Evolutionary conservation across 2,113 vertebrate genomes (phyloP).

Genomic region (Gymnobelideus leadbeateri): DNA sequence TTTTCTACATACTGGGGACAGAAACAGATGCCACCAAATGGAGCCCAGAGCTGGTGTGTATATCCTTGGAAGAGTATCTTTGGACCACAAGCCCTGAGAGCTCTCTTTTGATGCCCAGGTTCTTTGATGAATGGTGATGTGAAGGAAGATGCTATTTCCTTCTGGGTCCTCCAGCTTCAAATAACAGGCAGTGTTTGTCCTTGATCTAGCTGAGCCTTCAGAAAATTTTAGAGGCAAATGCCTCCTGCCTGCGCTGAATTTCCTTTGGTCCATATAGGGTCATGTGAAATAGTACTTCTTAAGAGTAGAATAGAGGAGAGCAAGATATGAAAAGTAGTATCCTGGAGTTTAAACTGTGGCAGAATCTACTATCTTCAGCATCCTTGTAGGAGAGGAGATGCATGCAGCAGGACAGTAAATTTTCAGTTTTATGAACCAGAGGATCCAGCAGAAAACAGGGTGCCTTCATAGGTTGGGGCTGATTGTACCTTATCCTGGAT

Average conservation of each 20-base stretch:
- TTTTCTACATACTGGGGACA: not conserved
- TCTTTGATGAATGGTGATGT: not conserved
- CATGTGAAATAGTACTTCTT: conserved; percentile 44
- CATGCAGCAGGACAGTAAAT: not conserved
- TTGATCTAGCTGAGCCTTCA: conserved; percentile 22
- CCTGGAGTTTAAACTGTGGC: conserved; percentile 12
- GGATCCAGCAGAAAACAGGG: not conserved
- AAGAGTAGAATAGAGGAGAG: not conserved
- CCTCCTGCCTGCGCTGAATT: not conserved
- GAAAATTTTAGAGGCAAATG: not conserved
- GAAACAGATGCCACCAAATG: not conserved
- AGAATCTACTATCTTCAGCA: conserved; percentile 24
- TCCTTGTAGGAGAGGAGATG: not conserved
- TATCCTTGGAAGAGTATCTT: not conserved
- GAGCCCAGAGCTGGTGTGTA: conserved; percentile 8
- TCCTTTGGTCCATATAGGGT: conserved; percentile 19
- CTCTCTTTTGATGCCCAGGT: not conserved
- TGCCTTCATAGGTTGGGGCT: not conserved
- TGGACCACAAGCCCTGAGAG: not conserved
- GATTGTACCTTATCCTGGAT: not conserved
- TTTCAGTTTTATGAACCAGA: not conserved
- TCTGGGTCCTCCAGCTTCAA: conserved; percentile 6
- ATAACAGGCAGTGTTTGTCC: not conserved
- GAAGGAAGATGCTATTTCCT: not conserved
- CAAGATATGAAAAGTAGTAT: not conserved